Evolutionary conservation across 2,888 invertebrate species (phyloP).

Genomic region (Papilio gigon): DNA sequence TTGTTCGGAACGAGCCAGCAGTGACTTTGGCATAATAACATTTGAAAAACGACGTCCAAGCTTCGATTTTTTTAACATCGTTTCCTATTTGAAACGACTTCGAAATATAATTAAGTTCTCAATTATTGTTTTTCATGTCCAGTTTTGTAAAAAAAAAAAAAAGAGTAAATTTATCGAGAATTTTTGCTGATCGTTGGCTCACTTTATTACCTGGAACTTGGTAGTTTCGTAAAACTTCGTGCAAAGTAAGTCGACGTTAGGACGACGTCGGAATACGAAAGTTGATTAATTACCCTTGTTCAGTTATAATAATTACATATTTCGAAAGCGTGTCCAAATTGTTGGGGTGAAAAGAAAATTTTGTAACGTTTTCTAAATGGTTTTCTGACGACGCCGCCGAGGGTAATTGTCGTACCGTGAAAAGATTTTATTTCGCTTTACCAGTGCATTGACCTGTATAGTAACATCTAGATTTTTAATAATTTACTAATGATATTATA

Average conservation of each 20-base stretch:
- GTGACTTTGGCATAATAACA: conserved; percentile 57
- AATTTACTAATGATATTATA: conserved; percentile 2
- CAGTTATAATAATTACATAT: conserved; percentile 17
- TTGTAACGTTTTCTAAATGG: conserved; percentile 23
- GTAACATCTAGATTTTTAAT: conserved; percentile 1
- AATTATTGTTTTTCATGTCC: background rate
- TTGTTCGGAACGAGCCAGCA: conserved; percentile 62
- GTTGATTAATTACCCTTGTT: conserved; percentile 18
- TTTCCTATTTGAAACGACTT: too few relatives aligned
- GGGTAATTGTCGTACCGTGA: conserved; percentile 20
- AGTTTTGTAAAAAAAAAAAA: background rate
- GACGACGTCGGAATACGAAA: conserved; percentile 17
- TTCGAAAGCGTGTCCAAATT: conserved; percentile 16
- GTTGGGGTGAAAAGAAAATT: conserved; percentile 7
- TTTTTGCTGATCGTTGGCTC: background rate
- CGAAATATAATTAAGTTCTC: background rate
- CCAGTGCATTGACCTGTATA: conserved; percentile 22
- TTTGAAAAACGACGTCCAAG: conserved; percentile 59
- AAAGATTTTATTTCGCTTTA: conserved; percentile 20
- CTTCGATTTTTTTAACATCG: conserved; percentile 38
- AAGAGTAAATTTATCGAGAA: background rate
- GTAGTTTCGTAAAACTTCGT: conserved; percentile 5
- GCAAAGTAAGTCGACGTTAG: background rate
- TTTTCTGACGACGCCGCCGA: conserved; percentile 16
- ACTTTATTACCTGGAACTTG: conserved; percentile 12